Percentiles rank a stretch among this genome's conserved stretches.
phyloP scores from a whole-genome alignment of 2,113 vertebrate genomes.

The Lepidothrix coronata region DNA sequence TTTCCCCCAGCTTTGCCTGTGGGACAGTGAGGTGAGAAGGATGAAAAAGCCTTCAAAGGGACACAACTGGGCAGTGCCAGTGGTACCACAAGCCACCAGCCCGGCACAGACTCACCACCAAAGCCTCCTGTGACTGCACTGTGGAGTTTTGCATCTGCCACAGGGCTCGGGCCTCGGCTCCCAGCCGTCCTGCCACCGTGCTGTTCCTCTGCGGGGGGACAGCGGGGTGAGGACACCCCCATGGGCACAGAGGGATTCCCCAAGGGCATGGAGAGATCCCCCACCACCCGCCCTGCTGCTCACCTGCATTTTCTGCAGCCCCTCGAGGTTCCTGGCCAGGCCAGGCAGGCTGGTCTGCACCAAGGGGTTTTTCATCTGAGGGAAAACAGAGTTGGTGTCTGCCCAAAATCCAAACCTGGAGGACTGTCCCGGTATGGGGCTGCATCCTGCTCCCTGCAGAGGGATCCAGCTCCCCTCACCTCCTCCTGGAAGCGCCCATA shows the following conservation, averaged over 20 bases:
- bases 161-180: neutral
- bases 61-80: rapidly evolving
- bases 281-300: rapidly evolving
- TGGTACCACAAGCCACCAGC: rapidly evolving
- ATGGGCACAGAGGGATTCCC: rapidly evolving
- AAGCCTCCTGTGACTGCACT: conserved; percentile 38
- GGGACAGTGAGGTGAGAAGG: neutral
- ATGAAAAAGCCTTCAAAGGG: neutral
- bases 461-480: conserved; percentile 37
- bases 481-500: conserved; percentile 53
- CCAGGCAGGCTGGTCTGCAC: conserved; percentile 43
- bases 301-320: conserved; percentile 68
- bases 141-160: conserved; percentile 44
- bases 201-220: conserved; percentile 36
- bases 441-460: rapidly evolving
- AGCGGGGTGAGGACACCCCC: neutral
- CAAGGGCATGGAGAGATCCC: rapidly evolving
- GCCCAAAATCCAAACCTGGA: neutral
- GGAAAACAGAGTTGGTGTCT: neutral
- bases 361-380: conserved; percentile 62
- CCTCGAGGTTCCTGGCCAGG: conserved; percentile 44
- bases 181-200: conserved; percentile 25
- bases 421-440: rapidly evolving
- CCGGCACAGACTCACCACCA: conserved; percentile 45
- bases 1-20: conserved; percentile 69